Percentiles rank a stretch among this genome's conserved stretches.
phyloP scores from a whole-genome alignment of 2,113 vertebrate genomes.

The Esox niger region DNA sequence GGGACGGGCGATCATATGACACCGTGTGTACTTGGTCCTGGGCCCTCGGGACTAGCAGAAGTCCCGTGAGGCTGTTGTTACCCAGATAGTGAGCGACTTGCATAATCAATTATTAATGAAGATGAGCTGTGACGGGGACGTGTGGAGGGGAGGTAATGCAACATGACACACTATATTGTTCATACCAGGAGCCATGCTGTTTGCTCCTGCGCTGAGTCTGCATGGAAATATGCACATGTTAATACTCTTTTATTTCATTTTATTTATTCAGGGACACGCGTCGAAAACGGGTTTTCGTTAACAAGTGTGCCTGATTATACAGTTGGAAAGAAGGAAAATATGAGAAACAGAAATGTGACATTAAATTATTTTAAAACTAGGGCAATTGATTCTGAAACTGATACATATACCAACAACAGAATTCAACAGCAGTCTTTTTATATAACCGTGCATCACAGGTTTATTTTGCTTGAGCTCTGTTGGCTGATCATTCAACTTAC shows the following conservation, averaged over 20 bases:
- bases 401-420: too few species aligned
- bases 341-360: too few species aligned
- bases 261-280: conserved; percentile 10
- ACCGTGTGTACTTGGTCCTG: conserved; percentile 29
- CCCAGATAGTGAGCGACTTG: conserved; percentile 35
- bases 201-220: background rate
- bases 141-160: conserved; percentile 42
- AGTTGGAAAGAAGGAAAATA: too few species aligned
- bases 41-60: conserved; percentile 33
- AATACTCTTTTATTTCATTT: too few species aligned
- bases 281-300: too few species aligned
- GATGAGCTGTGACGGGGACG: conserved; percentile 23
- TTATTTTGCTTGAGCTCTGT: too few species aligned
- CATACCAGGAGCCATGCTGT: conserved; percentile 35
- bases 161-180: conserved; percentile 63
- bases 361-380: too few species aligned
- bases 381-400: too few species aligned
- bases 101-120: conserved; percentile 61
- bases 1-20: conserved; percentile 50
- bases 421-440: too few species aligned
- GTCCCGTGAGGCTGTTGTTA: conserved; percentile 42
- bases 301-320: too few species aligned
- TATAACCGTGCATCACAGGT: too few species aligned
- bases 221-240: conserved; percentile 17
- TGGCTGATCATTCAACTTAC: too few species aligned